Conservation (phyloP, 2,888 invertebrate species). For the Nemoura dubitans region DNA sequence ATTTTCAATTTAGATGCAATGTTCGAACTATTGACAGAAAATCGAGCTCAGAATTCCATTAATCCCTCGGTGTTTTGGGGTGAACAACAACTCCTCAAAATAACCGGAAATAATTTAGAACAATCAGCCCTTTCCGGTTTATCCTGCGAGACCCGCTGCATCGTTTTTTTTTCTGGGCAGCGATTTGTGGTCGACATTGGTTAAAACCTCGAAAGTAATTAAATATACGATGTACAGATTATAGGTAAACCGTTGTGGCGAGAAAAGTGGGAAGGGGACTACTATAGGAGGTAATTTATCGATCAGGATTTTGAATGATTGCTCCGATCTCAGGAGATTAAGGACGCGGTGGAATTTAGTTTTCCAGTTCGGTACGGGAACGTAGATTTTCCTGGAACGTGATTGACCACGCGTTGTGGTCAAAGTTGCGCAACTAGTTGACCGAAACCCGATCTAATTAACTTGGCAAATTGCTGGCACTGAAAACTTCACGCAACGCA, state of each 20-base stretch:
- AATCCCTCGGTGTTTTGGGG: background rate
- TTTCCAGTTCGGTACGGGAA: background rate
- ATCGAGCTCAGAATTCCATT: background rate
- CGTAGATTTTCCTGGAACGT: background rate
- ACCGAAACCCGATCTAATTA: background rate
- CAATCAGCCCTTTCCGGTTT: background rate
- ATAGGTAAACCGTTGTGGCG: background rate
- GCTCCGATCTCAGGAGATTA: background rate
- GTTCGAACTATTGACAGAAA: background rate
- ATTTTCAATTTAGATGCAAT: background rate
- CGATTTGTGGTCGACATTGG: background rate
- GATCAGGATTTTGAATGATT: background rate
- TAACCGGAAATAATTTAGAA: background rate
- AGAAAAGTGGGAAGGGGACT: background rate
- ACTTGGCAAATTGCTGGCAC: background rate
- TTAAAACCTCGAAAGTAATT: background rate
- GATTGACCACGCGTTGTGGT: background rate
- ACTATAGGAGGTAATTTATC: background rate
- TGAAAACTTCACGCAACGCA: background rate
- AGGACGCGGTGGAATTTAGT: background rate
- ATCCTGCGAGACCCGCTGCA: background rate
- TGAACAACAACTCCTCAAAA: background rate
- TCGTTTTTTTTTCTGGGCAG: background rate
- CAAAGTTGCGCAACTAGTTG: background rate
- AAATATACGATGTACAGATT: background rate